Evolutionary conservation across 92 coral and sea anemone species (phyloP).

Genomic region (Parazoanthus swiftii): DNA sequence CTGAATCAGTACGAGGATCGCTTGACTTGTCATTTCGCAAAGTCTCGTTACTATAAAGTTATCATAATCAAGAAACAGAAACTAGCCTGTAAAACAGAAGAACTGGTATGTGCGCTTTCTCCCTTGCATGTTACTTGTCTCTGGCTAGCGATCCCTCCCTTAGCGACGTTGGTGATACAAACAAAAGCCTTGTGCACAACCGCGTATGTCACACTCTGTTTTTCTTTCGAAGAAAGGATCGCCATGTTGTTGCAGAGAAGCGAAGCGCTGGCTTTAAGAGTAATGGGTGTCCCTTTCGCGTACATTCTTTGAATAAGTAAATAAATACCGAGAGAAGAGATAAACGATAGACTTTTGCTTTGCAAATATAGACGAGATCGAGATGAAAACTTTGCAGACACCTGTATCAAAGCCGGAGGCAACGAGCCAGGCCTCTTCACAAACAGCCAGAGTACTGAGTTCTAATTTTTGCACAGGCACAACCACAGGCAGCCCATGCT

Average conservation of each 20-base stretch:
- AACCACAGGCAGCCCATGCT: too few relatives aligned
- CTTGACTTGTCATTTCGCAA: too few relatives aligned
- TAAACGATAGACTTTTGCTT: background rate
- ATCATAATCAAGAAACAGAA: background rate
- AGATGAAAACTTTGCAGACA: background rate
- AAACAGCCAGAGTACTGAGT: constrained; percentile 19
- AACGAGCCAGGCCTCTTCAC: constrained; percentile 32
- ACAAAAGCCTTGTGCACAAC: constrained; percentile 96
- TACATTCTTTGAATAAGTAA: constrained; percentile 57
- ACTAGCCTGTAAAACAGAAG: constrained; percentile 87
- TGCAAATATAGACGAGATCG: background rate
- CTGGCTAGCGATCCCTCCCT: constrained; percentile 69
- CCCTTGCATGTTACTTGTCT: constrained; percentile 94
- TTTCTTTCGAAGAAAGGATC: constrained; percentile 68
- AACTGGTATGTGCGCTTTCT: constrained; percentile 80
- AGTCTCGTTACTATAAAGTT: too few relatives aligned
- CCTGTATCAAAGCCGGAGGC: constrained; percentile 2
- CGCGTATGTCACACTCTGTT: constrained; percentile 73
- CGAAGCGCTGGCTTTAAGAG: constrained; percentile 88
- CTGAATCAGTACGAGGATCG: too few relatives aligned
- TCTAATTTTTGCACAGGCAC: background rate
- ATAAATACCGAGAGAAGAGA: background rate
- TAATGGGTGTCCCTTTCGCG: constrained; percentile 72
- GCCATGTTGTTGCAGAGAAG: constrained; percentile 87
- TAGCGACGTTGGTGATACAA: constrained; percentile 82